A percentile compares a stretch with the other conserved stretches of the same genome.
These are phyloP conservation scores for Nerophis ophidion DNA, from an alignment of 2,113 vertebrate genomes.

Conservation along the genomic window DNA sequence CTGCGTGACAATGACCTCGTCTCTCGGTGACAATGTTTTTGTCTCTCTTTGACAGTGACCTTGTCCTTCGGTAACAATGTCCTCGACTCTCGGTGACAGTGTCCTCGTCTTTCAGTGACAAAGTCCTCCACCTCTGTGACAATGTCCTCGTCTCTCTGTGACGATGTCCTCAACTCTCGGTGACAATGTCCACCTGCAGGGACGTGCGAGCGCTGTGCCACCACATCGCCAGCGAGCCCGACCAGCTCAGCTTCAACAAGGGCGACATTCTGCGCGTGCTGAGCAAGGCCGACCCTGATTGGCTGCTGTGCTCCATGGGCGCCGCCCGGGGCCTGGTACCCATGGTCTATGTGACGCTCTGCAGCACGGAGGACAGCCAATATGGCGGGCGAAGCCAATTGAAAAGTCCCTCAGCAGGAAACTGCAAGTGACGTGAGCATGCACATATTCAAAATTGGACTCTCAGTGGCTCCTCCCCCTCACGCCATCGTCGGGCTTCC, in stretches of 20 bases:
- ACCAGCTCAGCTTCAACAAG: constrained; percentile 91
- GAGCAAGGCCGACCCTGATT: constrained; percentile 79
- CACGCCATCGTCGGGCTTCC: too few relatives aligned
- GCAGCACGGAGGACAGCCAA: constrained; percentile 44
- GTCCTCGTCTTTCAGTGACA: too few relatives aligned
- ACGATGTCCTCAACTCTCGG: too few relatives aligned
- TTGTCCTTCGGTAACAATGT: too few relatives aligned
- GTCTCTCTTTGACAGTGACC: too few relatives aligned
- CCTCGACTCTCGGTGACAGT: too few relatives aligned
- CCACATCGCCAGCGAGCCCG: constrained; percentile 84
- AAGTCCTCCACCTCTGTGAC: neutral
- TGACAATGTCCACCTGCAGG: constrained; percentile 53
- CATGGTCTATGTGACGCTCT: constrained; percentile 83
- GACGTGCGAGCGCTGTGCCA: constrained; percentile 86
- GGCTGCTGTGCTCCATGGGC: constrained; percentile 82
- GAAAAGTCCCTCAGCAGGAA: neutral
- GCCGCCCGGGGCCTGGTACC: constrained; percentile 80
- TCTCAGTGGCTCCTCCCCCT: too few relatives aligned
- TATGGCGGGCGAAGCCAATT: constrained; percentile 16
- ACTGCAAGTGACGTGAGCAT: constrained; percentile 39
- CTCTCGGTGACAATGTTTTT: too few relatives aligned
- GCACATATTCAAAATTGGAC: constrained; percentile 22
- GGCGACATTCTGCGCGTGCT: constrained; percentile 81
- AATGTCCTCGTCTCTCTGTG: neutral
- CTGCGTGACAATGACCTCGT: too few relatives aligned